Conservation (phyloP, 1,140 invertebrate species). For the Trinorchestia longiramus region DNA sequence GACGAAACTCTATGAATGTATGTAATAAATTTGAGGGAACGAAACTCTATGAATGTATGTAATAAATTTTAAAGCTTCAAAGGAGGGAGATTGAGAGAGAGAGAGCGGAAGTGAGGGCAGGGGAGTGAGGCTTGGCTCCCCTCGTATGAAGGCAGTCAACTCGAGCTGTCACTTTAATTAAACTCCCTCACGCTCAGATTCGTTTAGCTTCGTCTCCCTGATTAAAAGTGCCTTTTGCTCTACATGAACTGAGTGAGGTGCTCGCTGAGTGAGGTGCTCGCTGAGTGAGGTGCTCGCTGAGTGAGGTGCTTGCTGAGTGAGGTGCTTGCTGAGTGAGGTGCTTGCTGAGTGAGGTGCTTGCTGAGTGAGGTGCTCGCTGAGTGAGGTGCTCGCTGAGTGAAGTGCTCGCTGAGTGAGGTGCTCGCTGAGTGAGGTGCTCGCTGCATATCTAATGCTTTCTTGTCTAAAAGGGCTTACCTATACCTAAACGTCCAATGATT, state of each 20-base stretch:
- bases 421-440: background rate
- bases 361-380: background rate
- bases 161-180: background rate
- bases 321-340: background rate
- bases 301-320: no score
- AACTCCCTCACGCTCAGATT: conserved; percentile 6
- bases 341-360: no score
- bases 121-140: background rate
- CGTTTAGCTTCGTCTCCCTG: background rate
- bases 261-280: background rate
- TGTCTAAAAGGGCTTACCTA: no score
- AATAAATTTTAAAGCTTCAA: background rate
- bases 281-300: no score
- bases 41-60: no score
- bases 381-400: background rate
- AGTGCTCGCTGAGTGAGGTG: no score
- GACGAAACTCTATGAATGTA: no score
- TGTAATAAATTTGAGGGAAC: no score
- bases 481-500: no score
- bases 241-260: background rate
- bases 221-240: background rate
- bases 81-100: background rate
- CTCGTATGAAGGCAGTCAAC: background rate
- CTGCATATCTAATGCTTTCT: no score
- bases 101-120: background rate